Percentiles rank a stretch among this genome's conserved stretches.
Conservation (phyloP, 2,113 vertebrate genomes). For the Aphyosemion australe region DNA sequence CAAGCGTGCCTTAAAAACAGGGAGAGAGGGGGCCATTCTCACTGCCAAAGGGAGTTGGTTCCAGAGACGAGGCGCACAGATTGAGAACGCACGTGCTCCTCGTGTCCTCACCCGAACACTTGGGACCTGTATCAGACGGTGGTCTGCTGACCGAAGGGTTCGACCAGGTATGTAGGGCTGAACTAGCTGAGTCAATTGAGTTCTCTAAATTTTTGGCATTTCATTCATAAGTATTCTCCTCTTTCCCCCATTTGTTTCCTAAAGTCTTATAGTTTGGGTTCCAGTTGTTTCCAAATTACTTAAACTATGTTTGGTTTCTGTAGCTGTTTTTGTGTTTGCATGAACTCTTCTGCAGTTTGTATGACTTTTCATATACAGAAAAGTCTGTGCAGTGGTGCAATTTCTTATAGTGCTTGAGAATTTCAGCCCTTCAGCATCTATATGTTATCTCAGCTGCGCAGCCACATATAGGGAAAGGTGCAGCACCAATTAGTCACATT, state of each 20-base stretch:
- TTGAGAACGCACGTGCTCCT: no score
- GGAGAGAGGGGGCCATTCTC: no score
- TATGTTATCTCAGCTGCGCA: conserved; percentile 58
- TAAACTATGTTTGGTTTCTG: conserved; percentile 8
- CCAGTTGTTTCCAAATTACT: conserved; percentile 16
- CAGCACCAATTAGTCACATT: conserved; percentile 62
- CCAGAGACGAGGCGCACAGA: no score
- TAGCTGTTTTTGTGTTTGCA: not conserved
- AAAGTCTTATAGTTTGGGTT: conserved; percentile 5
- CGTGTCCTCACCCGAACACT: no score
- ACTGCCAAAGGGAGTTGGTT: no score
- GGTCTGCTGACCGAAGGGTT: no score
- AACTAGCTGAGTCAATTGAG: no score
- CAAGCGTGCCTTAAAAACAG: no score
- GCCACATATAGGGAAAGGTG: conserved; percentile 50
- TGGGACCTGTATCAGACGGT: no score
- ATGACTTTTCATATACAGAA: conserved; percentile 22
- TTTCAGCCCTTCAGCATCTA: conserved; percentile 23
- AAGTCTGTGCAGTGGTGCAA: conserved; percentile 7
- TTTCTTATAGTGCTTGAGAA: conserved; percentile 8
- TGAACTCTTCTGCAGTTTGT: not conserved
- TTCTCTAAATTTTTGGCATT: not conserved
- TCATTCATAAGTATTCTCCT: not conserved
- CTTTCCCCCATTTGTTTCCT: no score
- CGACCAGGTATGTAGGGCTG: no score